Evolutionary conservation across 2,888 invertebrate genomes (phyloP), one percentile per base, ranked within the genome.

Genomic region (Seira ritae): DNA sequence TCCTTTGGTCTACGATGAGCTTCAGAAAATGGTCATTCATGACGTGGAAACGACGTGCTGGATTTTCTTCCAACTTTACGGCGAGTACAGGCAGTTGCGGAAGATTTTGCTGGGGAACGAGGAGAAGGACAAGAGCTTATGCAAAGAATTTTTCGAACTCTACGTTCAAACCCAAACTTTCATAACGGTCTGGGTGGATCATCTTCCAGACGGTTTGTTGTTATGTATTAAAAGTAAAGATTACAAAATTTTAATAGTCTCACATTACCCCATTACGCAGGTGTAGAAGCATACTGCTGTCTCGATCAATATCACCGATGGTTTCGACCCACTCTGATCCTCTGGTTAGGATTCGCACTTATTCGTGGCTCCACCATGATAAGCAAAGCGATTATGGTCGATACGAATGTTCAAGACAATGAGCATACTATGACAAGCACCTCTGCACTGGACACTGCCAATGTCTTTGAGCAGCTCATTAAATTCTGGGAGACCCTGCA

Each of bases 321-420:
- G 89, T 89, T 89, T 50, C 86, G 89, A 8, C 89, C 88, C 1
- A 81, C 86, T 12, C 71, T 89, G 0, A 80, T 87, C 0, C 80
- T 89, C 0, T 89, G 89, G 89, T 75, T 89, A 23, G 89, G 89
- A 8, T 88, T 84, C 69, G 85, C 88, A n/a, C 60, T 88, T 1
- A 81, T 87, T 15, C 69, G 76, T 69, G 86, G 88, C 0, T 84
- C 86, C 0, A 84, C 83, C 22, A 84, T 88, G 75, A 86, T 88
- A 12, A 84, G 84, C 17, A 85, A 78, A 20, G 84, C 87, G 3
- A 86, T 89, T 12, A 74, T 84, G 23, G 83, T 87, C 24, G 89
- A 88, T 50, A 84, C 42, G 8, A 37, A 68, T 23, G 65, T 81
- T 6, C 55, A 77, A 4, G 73, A 79, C 2, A 70, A 84, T 60